phyloP scores from a whole-genome alignment of 1,140 invertebrate species.

The Luehdorfia chinensis region DNA sequence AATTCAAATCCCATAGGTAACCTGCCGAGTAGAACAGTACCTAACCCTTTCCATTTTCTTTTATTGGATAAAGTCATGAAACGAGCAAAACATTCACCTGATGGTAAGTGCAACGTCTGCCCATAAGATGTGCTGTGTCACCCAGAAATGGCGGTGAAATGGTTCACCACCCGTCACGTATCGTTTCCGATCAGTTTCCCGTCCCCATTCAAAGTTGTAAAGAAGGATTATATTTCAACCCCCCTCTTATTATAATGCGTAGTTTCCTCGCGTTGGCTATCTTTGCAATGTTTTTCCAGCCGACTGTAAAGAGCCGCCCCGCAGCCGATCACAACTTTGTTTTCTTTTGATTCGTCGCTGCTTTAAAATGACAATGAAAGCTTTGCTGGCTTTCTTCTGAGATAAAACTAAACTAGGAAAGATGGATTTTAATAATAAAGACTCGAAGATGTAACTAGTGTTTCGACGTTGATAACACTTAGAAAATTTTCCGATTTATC shows the following conservation, averaged over 20 bases:
- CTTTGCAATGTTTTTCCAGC: background rate
- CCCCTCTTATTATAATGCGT: background rate
- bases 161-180: no score
- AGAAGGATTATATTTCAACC: slow-evolving; percentile 5
- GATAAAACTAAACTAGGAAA: slow-evolving; percentile 1
- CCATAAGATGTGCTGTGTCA: no score
- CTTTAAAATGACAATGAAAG: slow-evolving; percentile 17
- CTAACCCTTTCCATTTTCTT: no score
- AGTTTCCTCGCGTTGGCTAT: background rate
- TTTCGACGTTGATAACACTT: no score
- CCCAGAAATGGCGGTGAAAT: no score
- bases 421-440: background rate
- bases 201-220: slow-evolving; percentile 3
- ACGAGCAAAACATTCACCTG: no score
- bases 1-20: no score
- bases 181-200: no score
- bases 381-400: background rate
- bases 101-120: no score
- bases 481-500: no score
- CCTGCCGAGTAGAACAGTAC: no score
- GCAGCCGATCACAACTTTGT: slow-evolving; percentile 8
- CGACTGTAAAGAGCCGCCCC: background rate
- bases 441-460: background rate
- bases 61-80: no score
- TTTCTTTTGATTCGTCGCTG: slow-evolving; percentile 13